Conservation (phyloP, 2,797 vertebrate species). For the Coracias cyanogaster region DNA sequence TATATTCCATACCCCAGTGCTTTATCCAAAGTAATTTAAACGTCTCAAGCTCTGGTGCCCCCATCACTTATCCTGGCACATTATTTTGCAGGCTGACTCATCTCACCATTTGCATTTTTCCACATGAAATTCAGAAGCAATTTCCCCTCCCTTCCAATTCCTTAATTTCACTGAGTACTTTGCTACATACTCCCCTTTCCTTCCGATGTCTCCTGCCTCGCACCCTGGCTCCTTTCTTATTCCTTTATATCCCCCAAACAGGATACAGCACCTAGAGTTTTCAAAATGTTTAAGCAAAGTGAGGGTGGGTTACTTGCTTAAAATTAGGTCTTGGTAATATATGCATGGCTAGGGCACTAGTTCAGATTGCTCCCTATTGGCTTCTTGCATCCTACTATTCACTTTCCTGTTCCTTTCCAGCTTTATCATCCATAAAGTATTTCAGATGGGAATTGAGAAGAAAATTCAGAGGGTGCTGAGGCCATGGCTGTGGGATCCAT, state of each 20-base stretch:
- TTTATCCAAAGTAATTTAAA: conserved; percentile 59
- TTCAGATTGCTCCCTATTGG: neutral
- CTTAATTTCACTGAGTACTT: neutral
- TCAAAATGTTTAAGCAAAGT: neutral
- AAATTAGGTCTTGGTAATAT: neutral
- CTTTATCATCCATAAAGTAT: neutral
- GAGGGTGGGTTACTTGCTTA: neutral
- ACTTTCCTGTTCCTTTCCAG: neutral
- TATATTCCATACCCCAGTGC: conserved; percentile 29
- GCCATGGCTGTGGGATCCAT: neutral
- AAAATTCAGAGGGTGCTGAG: neutral
- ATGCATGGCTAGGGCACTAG: neutral
- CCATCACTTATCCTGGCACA: conserved; percentile 16
- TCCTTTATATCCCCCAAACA: neutral
- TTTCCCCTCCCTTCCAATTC: neutral
- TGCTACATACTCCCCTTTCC: neutral
- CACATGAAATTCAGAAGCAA: conserved; percentile 4
- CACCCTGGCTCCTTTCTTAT: neutral
- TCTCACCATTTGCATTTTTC: conserved; percentile 14
- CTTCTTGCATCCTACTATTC: neutral
- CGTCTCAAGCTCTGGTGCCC: conserved; percentile 29
- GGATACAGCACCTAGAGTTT: neutral
- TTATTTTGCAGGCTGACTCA: conserved; percentile 2
- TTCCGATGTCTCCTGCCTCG: neutral
- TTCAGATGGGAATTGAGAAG: neutral